phyloP scores from a whole-genome alignment of 1,140 invertebrate species.

The Drosophila arizonae region DNA sequence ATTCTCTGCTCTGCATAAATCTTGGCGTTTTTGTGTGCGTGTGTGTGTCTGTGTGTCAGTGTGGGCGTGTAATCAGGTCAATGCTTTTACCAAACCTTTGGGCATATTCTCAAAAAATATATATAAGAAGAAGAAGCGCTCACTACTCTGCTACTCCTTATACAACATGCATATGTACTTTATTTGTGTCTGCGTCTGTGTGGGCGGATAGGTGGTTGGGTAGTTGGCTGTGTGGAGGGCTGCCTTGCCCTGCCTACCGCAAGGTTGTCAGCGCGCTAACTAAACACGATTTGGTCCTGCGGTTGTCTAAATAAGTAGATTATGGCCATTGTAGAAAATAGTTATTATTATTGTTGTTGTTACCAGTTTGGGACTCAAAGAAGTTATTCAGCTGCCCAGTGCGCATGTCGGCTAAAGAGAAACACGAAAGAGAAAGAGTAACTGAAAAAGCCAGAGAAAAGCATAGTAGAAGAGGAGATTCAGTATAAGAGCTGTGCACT shows the following conservation, averaged over 20 bases:
- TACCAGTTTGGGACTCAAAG: constrained; percentile 40
- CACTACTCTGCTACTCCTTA: constrained; percentile 15
- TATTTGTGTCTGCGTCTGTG: not conserved
- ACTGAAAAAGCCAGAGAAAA: not conserved
- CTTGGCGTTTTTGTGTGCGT: constrained; percentile 4
- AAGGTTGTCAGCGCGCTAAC: constrained; percentile 73
- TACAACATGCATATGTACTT: constrained; percentile 7
- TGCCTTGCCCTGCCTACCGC: constrained; percentile 57
- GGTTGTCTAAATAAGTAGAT: constrained; percentile 59
- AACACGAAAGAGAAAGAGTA: not conserved
- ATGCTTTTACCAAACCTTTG: constrained; percentile 57
- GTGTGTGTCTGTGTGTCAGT: not conserved
- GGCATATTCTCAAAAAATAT: constrained; percentile 29
- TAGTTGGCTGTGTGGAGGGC: constrained; percentile 18
- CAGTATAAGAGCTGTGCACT: not conserved
- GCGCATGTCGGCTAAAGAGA: constrained; percentile 27
- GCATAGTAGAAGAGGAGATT: not conserved
- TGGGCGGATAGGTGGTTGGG: not conserved
- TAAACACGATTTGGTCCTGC: constrained; percentile 67
- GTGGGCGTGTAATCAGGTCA: constrained; percentile 66
- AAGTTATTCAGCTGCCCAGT: constrained; percentile 33
- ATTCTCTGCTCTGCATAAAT: constrained; percentile 55
- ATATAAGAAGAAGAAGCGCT: constrained; percentile 21
- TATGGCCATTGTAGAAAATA: constrained; percentile 28
- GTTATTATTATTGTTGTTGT: constrained; percentile 34